Conservation (phyloP, 2,113 vertebrate genomes). For the Lycaon pictus region DNA sequence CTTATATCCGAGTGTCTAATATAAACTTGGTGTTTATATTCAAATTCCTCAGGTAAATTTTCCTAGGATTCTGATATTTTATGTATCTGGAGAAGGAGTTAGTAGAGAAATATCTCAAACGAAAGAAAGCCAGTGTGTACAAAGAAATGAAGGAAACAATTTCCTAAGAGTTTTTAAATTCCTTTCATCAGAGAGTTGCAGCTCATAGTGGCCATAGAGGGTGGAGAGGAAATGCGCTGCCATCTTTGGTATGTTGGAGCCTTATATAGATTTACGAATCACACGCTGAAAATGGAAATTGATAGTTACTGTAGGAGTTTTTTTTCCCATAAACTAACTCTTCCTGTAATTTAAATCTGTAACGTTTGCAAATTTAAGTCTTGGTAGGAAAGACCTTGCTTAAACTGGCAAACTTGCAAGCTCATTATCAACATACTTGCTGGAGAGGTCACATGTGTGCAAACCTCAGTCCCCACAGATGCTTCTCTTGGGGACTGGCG, state of each 20-base stretch:
- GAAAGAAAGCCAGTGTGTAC: not conserved
- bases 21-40: not conserved
- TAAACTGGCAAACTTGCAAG: not conserved
- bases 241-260: not conserved
- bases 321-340: not conserved
- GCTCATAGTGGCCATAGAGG: not conserved
- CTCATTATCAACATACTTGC: not conserved
- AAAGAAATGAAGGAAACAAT: not conserved
- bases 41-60: not conserved
- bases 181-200: not conserved
- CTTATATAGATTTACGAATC: not conserved
- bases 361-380: not conserved
- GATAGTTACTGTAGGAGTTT: not conserved
- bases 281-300: not conserved
- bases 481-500: not conserved
- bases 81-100: not conserved
- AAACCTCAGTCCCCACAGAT: not conserved
- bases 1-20: not conserved
- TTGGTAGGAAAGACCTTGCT: not conserved
- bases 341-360: not conserved
- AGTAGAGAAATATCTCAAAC: not conserved
- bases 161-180: not conserved
- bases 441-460: not conserved
- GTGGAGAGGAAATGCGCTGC: not conserved
- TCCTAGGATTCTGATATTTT: constrained; percentile 4